A percentile compares a stretch with the other conserved stretches of the same genome.
phyloP scores from a whole-genome alignment of 2,888 invertebrate species.

The Eupeodes luniger region DNA sequence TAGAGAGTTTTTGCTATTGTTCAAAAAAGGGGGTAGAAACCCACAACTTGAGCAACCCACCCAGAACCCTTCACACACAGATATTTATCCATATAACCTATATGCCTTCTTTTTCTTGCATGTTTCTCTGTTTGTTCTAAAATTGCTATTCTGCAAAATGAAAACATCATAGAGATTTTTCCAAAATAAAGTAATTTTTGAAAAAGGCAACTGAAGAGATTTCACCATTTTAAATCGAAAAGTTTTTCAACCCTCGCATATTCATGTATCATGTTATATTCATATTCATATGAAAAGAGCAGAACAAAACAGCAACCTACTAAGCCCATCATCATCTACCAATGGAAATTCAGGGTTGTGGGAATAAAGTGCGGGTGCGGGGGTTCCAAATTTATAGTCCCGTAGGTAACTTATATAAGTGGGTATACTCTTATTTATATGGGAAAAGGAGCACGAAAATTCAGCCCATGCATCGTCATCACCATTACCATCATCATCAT shows the following conservation, averaged over 20 bases:
- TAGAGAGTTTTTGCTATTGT: slow-evolving; percentile 42
- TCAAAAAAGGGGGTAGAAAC: not conserved
- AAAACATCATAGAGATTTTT: slow-evolving; percentile 47
- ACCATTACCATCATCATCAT: not conserved
- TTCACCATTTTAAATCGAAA: slow-evolving; percentile 35
- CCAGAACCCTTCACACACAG: not conserved
- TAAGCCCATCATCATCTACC: slow-evolving; percentile 4
- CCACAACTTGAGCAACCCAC: not conserved
- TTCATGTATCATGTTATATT: slow-evolving; percentile 1
- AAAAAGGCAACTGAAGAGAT: slow-evolving; percentile 23
- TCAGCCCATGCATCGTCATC: not conserved
- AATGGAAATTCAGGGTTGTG: slow-evolving; percentile 23
- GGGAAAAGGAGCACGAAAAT: not conserved
- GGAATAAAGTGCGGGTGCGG: slow-evolving; percentile 13
- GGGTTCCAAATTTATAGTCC: not conserved
- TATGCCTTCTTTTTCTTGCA: slow-evolving; percentile 4
- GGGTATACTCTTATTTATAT: too few relatives aligned
- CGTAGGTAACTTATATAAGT: not conserved
- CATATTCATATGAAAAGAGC: slow-evolving; percentile 37
- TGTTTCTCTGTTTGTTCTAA: slow-evolving; percentile 37
- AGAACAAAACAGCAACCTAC: not conserved
- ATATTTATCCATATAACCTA: not conserved
- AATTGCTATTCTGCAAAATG: slow-evolving; percentile 40
- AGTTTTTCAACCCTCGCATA: slow-evolving; percentile 24
- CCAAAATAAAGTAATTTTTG: slow-evolving; percentile 38